phyloP scores from a whole-genome alignment of 2,797 vertebrate genomes.

The Anguilla marmorata region DNA sequence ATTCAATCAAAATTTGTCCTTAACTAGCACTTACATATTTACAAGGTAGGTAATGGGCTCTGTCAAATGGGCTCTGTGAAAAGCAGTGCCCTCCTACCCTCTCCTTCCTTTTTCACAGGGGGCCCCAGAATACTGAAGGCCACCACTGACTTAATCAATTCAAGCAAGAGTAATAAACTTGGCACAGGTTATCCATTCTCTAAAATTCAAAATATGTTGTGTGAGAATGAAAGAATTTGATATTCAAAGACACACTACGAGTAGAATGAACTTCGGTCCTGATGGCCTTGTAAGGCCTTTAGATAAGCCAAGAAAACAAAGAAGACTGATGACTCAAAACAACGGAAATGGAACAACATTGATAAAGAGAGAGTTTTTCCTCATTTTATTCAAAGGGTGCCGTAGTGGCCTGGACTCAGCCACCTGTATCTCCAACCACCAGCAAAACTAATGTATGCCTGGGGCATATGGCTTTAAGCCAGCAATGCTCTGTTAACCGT shows the following conservation, averaged over 20 bases:
- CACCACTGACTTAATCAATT: background rate
- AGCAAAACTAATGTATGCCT: background rate
- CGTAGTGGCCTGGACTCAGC: background rate
- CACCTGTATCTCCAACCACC: background rate
- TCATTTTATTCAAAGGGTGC: background rate
- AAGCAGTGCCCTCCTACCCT: background rate
- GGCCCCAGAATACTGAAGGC: background rate
- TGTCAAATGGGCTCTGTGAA: background rate
- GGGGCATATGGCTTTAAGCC: background rate
- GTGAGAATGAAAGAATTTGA: background rate
- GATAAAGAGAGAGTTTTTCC: background rate
- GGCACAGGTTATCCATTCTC: background rate
- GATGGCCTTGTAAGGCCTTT: background rate
- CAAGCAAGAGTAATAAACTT: background rate
- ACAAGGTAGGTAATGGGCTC: background rate
- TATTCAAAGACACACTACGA: background rate
- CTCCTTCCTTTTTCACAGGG: background rate
- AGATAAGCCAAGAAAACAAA: background rate
- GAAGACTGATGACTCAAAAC: background rate
- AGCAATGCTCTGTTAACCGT: background rate
- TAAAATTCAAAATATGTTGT: background rate
- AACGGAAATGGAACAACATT: background rate
- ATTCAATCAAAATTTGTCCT: constrained; percentile 11
- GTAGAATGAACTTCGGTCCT: background rate
- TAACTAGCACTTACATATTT: background rate